Evolutionary conservation across 2,888 invertebrate genomes (phyloP).

Genomic region (Sarcophaga carnaria): DNA sequence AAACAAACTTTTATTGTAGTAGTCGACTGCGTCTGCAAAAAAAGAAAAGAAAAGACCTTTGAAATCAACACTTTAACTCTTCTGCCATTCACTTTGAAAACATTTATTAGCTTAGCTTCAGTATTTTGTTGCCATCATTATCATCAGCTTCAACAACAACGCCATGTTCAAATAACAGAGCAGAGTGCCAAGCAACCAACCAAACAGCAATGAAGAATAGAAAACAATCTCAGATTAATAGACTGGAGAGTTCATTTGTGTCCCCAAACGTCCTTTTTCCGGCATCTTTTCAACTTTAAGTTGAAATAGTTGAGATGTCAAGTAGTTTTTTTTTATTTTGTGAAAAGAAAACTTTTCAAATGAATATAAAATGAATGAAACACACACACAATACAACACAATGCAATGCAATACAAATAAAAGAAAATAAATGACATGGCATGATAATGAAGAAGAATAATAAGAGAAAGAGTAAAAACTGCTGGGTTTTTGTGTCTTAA

Average conservation of each 20-base stretch:
- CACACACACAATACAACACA: no score
- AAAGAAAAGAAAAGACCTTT: slow-evolving; percentile 3
- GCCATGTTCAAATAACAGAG: slow-evolving; percentile 11
- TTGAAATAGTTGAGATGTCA: slow-evolving; percentile 49
- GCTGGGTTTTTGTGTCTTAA: slow-evolving; percentile 37
- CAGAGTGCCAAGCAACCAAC: background rate
- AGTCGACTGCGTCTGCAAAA: slow-evolving; percentile 31
- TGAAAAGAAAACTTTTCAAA: slow-evolving; percentile 2
- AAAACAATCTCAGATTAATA: slow-evolving; percentile 48
- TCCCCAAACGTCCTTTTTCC: slow-evolving; percentile 31
- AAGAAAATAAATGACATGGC: no score
- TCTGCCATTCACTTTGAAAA: slow-evolving; percentile 29
- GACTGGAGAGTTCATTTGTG: slow-evolving; percentile 42
- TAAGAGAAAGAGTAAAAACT: no score
- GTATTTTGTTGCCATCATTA: background rate
- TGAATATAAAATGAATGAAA: slow-evolving; percentile 16
- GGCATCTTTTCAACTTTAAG: slow-evolving; percentile 11
- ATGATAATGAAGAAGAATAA: background rate
- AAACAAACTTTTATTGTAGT: slow-evolving; percentile 11
- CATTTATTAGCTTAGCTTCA: slow-evolving; percentile 40
- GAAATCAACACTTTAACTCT: slow-evolving; percentile 43
- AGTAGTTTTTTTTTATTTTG: slow-evolving; percentile 20
- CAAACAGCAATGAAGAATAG: slow-evolving; percentile 2
- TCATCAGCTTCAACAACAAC: slow-evolving; percentile 3
- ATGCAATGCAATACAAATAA: no score